Percentiles rank a stretch among this genome's conserved stretches.
Conservation (phyloP, 2,888 invertebrate genomes). For the Drosophila mayaguana region DNA sequence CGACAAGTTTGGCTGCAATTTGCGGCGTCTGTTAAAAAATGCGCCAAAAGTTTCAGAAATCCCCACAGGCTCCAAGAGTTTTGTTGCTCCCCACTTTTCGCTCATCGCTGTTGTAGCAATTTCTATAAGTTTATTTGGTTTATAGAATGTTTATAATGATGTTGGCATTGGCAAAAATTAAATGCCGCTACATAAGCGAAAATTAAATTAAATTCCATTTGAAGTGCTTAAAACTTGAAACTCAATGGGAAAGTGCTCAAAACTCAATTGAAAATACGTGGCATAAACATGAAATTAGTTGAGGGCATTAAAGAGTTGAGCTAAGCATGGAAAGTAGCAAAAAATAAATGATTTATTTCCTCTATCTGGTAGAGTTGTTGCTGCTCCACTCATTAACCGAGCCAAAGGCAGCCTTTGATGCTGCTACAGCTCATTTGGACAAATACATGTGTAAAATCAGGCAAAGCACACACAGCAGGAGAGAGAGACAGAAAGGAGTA, state of each 20-base stretch:
- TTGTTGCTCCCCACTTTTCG: not conserved
- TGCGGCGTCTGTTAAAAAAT: constrained; percentile 62
- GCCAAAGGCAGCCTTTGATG: constrained; percentile 47
- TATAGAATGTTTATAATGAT: constrained; percentile 51
- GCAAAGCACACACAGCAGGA: constrained; percentile 17
- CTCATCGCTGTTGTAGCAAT: constrained; percentile 28
- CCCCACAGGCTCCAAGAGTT: constrained; percentile 39
- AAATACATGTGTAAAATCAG: constrained; percentile 39
- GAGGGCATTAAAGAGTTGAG: not conserved
- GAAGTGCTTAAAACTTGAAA: constrained; percentile 3
- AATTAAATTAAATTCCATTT: constrained; percentile 20
- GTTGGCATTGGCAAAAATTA: constrained; percentile 30
- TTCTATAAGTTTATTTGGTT: constrained; percentile 53
- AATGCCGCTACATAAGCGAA: constrained; percentile 20
- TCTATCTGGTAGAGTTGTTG: constrained; percentile 22
- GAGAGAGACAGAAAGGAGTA: not conserved
- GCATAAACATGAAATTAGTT: not conserved
- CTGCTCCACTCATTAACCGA: constrained; percentile 40
- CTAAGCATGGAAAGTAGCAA: not conserved
- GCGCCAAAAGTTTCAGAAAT: constrained; percentile 48
- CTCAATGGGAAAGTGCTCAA: not conserved
- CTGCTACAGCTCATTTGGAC: constrained; percentile 22
- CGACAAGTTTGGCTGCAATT: constrained; percentile 67
- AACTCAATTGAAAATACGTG: not conserved
- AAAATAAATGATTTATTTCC: constrained; percentile 2